Evolutionary conservation across 2,113 vertebrate species (phyloP).

Genomic region (Ameiurus melas): DNA sequence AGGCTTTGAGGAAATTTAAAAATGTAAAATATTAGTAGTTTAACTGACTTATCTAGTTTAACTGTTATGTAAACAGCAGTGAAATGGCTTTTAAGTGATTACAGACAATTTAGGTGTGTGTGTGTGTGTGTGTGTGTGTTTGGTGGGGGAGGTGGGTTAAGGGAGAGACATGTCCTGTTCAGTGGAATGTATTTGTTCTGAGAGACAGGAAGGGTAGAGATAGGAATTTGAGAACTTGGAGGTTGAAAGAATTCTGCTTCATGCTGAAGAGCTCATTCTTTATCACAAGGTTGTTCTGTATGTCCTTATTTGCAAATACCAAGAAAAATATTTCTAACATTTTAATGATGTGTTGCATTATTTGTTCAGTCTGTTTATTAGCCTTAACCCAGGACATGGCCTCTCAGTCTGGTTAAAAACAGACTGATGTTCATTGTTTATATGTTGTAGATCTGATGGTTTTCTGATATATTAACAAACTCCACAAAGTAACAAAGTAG

Average conservation of each 20-base stretch:
- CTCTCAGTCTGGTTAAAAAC: not conserved
- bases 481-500: not conserved
- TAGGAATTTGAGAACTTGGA: constrained; percentile 24
- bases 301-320: not conserved
- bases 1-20: not conserved
- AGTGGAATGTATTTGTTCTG: constrained; percentile 48
- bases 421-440: not conserved
- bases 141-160: not conserved
- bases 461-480: not conserved
- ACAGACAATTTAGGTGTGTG: not conserved
- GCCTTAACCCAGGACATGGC: not conserved
- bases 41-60: not conserved
- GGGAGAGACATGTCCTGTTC: constrained; percentile 20
- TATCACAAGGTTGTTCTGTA: not conserved
- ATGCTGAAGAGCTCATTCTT: not conserved
- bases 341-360: not conserved
- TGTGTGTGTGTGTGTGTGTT: not conserved
- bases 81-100: not conserved
- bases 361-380: not conserved
- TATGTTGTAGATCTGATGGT: not conserved
- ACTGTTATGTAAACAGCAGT: not conserved
- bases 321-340: not conserved
- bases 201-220: constrained; percentile 37
- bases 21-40: not conserved
- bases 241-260: constrained; percentile 20